Evolutionary conservation across 2,113 vertebrate genomes (phyloP), one percentile per base, ranked within the genome.

Genomic region (Catharus bicknelli): DNA sequence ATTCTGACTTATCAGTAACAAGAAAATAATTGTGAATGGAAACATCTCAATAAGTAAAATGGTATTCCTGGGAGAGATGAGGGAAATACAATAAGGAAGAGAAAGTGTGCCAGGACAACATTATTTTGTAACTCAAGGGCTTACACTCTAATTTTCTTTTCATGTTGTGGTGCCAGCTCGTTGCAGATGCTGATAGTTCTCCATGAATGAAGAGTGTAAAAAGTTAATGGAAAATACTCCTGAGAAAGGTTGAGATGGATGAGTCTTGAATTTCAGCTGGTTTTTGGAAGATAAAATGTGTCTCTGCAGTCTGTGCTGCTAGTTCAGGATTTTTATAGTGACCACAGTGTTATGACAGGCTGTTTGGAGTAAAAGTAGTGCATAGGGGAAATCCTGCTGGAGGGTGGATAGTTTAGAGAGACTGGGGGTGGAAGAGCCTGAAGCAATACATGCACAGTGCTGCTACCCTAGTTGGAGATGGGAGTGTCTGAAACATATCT

Each of bases 401-500:
- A 66, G 53, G 51, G 26, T 67, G 36, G 75, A 61, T 21, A 79
- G 25, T 77, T 77, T 18, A 54, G 26, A 36, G 51, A 67, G 16
- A 11, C 0, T 16, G 32, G n/a, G 57, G 30, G 23, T 47, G 26
- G n/a, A 48, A 82, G 70, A 68, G 62, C 62, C 66, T 84, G 27
- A 50, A 48, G 45, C 21, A 69, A 19, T 50, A 16, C 0, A 0
- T 62, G 17, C 0, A 4, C 7, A 14, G 18, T 3, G 5, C 73
- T 64, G 40, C 22, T 74, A 7, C 0, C 4, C 4, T 63, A 34
- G 74, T 32, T 77, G 63, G 88, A 38, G 38, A 18, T 18, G 20
- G 8, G 29, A 80, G 29, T 9, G 17, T 32, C 77, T 74, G 78
- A 59, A 93, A 45, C 11, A 22, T 77, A 53, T 83, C 86, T 92